phyloP scores from a whole-genome alignment of 2,888 invertebrate genomes.

The Papilio protenor region DNA sequence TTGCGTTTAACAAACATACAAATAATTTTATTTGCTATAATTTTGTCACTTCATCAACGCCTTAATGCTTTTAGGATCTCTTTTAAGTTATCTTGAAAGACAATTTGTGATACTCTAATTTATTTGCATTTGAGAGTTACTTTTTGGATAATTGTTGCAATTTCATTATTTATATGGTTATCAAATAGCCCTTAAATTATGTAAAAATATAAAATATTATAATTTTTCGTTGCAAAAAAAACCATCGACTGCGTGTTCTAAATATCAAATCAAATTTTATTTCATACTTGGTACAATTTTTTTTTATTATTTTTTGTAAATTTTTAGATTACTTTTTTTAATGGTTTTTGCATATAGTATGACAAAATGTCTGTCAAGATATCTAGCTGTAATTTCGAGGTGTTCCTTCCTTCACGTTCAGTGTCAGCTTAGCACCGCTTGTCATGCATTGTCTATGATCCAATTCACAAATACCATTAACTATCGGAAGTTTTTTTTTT shows the following conservation, averaged over 20 bases:
- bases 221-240: background rate
- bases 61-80: constrained; percentile 18
- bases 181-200: no score
- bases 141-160: background rate
- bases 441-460: constrained; percentile 55
- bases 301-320: background rate
- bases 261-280: background rate
- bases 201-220: background rate
- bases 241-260: background rate
- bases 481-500: constrained; percentile 48
- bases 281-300: no score
- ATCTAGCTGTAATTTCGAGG: constrained; percentile 9
- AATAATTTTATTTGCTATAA: constrained; percentile 16
- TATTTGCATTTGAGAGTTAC: background rate
- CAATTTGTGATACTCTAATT: constrained; percentile 24
- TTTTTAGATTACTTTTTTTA: background rate
- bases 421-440: constrained; percentile 53
- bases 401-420: constrained; percentile 13
- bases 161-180: no score
- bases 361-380: constrained; percentile 29
- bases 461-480: constrained; percentile 51
- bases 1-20: constrained; percentile 44
- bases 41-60: constrained; percentile 3
- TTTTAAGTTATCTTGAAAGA: constrained; percentile 4
- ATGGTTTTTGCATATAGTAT: background rate